Evolutionary conservation across 1,140 invertebrate species (phyloP).

Genomic region (Ceratosolen fusciceps): DNA sequence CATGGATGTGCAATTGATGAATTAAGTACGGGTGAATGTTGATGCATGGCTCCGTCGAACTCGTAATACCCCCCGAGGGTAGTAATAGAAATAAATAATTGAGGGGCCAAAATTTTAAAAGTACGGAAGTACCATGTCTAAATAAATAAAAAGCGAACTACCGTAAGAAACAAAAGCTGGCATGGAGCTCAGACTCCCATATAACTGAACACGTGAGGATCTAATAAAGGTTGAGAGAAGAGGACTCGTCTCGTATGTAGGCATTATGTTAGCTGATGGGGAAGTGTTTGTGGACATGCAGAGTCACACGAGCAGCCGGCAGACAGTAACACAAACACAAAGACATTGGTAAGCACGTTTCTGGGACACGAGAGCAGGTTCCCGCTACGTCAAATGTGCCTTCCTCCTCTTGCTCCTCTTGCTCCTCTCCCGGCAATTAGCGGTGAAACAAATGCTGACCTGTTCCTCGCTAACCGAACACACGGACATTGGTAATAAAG

Average conservation of each 20-base stretch:
- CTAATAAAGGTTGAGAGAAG: conserved; percentile 25
- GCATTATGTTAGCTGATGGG: not conserved
- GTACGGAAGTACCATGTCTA: not conserved
- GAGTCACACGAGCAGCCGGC: not conserved
- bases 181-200: conserved; percentile 29
- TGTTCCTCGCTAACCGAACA: conserved; percentile 52
- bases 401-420: too few relatives aligned
- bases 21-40: too few relatives aligned
- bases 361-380: conserved; percentile 52
- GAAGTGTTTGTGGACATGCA: not conserved
- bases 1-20: too few relatives aligned
- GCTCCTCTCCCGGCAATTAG: conserved; percentile 55
- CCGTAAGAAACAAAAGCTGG: conserved; percentile 27
- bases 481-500: conserved; percentile 50
- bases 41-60: not conserved
- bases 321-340: conserved; percentile 13
- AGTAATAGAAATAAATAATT: not conserved
- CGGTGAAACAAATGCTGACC: conserved; percentile 55
- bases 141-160: conserved; percentile 16
- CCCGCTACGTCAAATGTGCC: conserved; percentile 56
- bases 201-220: conserved; percentile 25
- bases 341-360: conserved; percentile 45
- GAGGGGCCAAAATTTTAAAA: not conserved
- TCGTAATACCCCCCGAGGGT: not conserved
- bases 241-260: not conserved